A percentile compares a stretch with the other conserved stretches of the same genome.
Evolutionary conservation across 2,797 vertebrate species (phyloP).

Genomic region (Gorsachius magnificus): DNA sequence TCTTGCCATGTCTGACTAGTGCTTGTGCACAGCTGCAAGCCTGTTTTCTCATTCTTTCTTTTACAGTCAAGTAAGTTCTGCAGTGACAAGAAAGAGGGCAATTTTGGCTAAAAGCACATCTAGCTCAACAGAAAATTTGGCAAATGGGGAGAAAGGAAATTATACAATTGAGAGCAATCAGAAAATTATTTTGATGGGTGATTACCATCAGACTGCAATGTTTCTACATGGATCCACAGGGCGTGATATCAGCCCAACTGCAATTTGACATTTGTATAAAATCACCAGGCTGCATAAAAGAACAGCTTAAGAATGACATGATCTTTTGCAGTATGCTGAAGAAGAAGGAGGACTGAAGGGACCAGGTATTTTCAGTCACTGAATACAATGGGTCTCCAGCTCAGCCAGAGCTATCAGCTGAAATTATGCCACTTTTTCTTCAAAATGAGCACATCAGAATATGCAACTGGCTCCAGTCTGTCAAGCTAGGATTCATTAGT

Average conservation of each 20-base stretch:
- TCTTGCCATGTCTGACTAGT: not conserved
- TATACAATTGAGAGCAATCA: constrained; percentile 6
- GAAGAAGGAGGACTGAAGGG: not conserved
- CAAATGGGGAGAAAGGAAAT: constrained; percentile 16
- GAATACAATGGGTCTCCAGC: not conserved
- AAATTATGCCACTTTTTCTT: not conserved
- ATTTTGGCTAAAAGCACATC: constrained; percentile 30
- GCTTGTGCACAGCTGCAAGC: not conserved
- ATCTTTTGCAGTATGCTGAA: not conserved
- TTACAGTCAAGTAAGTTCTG: not conserved
- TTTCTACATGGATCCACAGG: constrained; percentile 5
- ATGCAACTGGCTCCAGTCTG: not conserved
- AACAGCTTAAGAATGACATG: not conserved
- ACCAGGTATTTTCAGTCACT: not conserved
- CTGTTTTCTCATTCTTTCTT: not conserved
- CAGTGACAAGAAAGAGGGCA: not conserved
- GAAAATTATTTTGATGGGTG: constrained; percentile 14
- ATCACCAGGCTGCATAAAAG: not conserved
- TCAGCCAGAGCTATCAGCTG: not conserved
- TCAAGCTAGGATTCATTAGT: not conserved
- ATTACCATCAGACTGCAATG: constrained; percentile 20
- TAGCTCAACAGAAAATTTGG: constrained; percentile 6
- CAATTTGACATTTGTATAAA: constrained; percentile 13
- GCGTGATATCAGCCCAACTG: not conserved
- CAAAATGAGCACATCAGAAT: not conserved